These are phyloP conservation scores for Trididemnum nubilum DNA, from an alignment of 23 tunicate species.

Conservation along the genomic window DNA sequence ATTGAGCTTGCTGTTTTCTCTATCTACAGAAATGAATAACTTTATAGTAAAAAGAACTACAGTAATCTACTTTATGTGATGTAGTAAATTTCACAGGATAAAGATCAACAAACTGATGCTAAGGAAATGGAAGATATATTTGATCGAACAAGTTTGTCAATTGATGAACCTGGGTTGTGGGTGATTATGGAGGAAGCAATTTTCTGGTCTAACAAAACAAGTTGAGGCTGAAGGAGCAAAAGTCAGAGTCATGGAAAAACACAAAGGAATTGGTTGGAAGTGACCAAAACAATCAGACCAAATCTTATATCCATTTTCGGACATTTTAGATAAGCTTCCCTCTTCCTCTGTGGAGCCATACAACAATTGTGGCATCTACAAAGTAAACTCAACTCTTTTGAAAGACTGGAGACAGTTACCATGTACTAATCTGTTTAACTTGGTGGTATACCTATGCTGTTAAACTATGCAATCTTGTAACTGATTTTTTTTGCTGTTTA, in stretches of 20 bases:
- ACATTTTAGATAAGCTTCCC: slow-evolving; percentile 13
- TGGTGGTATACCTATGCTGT: neutral
- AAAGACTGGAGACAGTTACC: neutral
- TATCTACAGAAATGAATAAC: no score
- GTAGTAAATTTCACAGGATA: no score
- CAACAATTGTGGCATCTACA: slow-evolving; percentile 4
- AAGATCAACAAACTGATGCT: no score
- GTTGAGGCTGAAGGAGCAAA: neutral
- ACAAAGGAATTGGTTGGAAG: neutral
- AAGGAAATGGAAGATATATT: no score
- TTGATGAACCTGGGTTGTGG: no score
- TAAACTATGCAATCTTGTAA: no score
- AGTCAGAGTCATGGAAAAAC: slow-evolving; percentile 1
- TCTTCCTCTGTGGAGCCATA: slow-evolving; percentile 9
- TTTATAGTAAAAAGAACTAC: no score
- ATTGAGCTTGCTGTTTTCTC: no score
- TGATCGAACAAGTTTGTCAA: no score
- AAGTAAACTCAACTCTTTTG: neutral
- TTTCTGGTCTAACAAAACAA: neutral
- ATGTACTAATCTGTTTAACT: neutral
- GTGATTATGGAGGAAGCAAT: no score
- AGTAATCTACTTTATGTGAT: no score
- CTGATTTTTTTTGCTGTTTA: no score
- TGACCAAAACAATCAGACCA: slow-evolving; percentile 1
- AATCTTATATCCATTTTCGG: neutral